Base-by-base conservation (phyloP, 2,888 invertebrate species). In the Drosophila vallismaia region DNA sequence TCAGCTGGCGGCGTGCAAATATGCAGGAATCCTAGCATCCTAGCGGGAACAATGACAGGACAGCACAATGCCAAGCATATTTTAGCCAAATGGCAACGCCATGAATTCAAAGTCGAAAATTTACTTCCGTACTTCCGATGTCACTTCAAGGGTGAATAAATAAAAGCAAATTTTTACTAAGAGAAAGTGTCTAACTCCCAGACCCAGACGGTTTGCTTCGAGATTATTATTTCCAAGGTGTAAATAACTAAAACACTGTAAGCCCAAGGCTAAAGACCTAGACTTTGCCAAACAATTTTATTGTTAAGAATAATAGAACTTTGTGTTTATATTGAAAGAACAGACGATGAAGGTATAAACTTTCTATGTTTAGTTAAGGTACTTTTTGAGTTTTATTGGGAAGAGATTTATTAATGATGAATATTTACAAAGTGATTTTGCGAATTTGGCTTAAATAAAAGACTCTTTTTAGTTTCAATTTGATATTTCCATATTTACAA, bases 11-110 rank as follows among this genome's bases (percentile, higher is more conserved):
- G 57, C 57, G 40, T 12, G 57, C 57, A 57, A 57, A 57, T 51
- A 57, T 50, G 51, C 57, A 51, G 42, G 42, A 31, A 31, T 4
- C 29, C 31, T n/a, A 24, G 36, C 49, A 31, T 4, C 29, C 31
- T n/a, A 24, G 36, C 49, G 33, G 36, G 42, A 31, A 64, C 52
- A 66, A 64, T 66, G 53, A 33, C 31, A 52, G 36, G 52, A 40
- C 46, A 28, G 5, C 46, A n/a, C 38, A 26, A 50, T 38, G 29
- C 24, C 24, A 10, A 26, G 33, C 33, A 45, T 51, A 45, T 38
- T 45, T 64, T 31, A 64, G 66, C 12, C 51, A 51, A 66, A 44
- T 64, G 64, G 64, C 66, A 63, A 38, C 36, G 66, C 66, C 51
- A 63, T 63, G 63, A 63, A 63, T 51, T 36, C 24, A 31, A 62